These are phyloP conservation scores for Pelecanus crispus DNA, from an alignment of 2,113 vertebrate species.

Conservation along the genomic window DNA sequence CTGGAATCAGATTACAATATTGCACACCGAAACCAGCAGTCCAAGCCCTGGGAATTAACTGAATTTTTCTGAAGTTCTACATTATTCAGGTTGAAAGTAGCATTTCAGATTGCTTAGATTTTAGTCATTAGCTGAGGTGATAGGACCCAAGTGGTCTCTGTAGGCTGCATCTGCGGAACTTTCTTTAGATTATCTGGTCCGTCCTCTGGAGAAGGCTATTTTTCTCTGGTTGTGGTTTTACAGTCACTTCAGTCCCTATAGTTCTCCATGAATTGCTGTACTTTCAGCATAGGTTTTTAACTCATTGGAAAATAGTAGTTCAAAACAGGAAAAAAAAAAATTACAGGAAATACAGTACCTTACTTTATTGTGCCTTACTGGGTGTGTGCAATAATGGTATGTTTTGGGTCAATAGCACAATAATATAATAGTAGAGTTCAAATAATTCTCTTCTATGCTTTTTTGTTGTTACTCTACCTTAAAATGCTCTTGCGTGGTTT, in stretches of 20 bases:
- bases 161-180: neutral
- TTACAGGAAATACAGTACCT: neutral
- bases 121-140: neutral
- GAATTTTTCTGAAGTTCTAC: neutral
- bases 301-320: neutral
- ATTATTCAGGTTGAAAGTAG: neutral
- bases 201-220: neutral
- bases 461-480: neutral
- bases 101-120: neutral
- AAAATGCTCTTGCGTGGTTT: neutral
- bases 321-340: neutral
- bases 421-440: neutral
- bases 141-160: neutral
- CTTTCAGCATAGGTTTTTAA: neutral
- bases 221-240: neutral
- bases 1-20: neutral
- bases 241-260: neutral
- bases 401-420: neutral
- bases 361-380: neutral
- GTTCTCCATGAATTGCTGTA: neutral
- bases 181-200: neutral
- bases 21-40: neutral
- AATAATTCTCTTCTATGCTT: neutral
- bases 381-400: neutral
- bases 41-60: neutral